Base-by-base conservation (phyloP, 2,888 invertebrate genomes). In the Ochropleura plecta region DNA sequence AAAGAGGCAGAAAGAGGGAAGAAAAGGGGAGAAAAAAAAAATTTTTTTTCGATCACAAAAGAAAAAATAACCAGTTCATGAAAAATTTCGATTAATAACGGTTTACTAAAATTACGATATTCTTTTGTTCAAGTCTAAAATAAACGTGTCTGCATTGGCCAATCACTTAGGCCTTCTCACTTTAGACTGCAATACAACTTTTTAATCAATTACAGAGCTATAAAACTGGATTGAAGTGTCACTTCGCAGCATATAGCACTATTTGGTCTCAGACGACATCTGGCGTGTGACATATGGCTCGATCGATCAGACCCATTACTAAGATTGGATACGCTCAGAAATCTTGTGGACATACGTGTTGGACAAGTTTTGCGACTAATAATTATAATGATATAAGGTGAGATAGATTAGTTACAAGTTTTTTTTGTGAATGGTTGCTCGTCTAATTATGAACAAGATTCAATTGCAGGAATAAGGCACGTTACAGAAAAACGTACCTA, bases 301-400 rank as follows among this genome's bases (percentile, higher is more conserved):
- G 66, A 73, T 77, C 85, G 78, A 85, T 78, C 78, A 44, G n/a
- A 44, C 10, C 83, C 79, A 83, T 83, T 83, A 83, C 83, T 44
- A 74, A 85, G 83, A 83, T 83, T 83, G 83, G 78, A 48, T 85
- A 6, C 49, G 64, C 64, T 70, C 66, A 48, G 71, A 72, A 76
- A 82, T 84, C 82, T 76, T 84, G 55, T 55, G 20, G 65, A 79
- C 62, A 40, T 57, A 66, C 70, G 62, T 79, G 66, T 70, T 16
- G 48, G n/a, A 63, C 63, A 70, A 70, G 67, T 76, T 81, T 72
- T 55, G 51, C 44, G 70, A 69, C 49, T 57, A 62, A 16, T 57
- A 62, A 16, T 16, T 10, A 40, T 76, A 44, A 65, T 65, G 57
- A 66, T 60, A 81, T 75, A 65, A 70, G 65, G 66, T 55, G 40